Evolutionary conservation across 1,140 invertebrate genomes (phyloP), one percentile per base, ranked within the genome.

Genomic region (Neodiprion lecontei): DNA sequence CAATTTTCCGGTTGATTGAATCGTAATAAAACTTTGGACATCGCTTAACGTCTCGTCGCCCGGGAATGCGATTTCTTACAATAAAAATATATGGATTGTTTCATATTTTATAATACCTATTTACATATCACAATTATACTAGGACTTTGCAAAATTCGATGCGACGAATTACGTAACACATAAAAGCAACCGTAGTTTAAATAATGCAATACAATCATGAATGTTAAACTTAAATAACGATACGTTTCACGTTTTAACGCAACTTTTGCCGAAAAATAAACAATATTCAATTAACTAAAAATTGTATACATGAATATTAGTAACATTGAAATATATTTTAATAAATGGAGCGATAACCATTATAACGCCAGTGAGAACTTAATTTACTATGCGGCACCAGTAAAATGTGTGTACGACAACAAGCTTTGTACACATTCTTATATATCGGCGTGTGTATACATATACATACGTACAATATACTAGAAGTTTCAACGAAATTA

Each of bases 91-190:
- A 14, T 17, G 53, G 11, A 14, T 61, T 61, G 53, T 69, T 69
- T 47, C 21, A 23, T 65, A 14, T 21, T 11, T 8, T 69, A 69
- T 47, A 69, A 23, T 69, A 69, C 67, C 67, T 69, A 69, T 69
- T 23, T 69, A 69, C 67, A 69, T 69, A 69, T 69, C 67, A 69
- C 67, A 69, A 17, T 23, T 69, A 69, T 17, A 69, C 67, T 69
- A 69, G 67, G 67, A 69, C 67, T 69, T 69, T 11, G 23, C 11
- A 23, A 7, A 69, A 23, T 12, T 11, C 10, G 23, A 47, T 21
- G 53, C 53, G 53, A 7, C n/a, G 11, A 61, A 61, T 61, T 14
- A 61, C 53, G 53, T 61, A 61, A 61, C 8, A 61, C n/a, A 61
- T 14, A 61, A 17, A 14, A 61, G 11, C n/a, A 61, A 61, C 11